Conservation (phyloP, 2,797 vertebrate species). For the Botia almorhae region DNA sequence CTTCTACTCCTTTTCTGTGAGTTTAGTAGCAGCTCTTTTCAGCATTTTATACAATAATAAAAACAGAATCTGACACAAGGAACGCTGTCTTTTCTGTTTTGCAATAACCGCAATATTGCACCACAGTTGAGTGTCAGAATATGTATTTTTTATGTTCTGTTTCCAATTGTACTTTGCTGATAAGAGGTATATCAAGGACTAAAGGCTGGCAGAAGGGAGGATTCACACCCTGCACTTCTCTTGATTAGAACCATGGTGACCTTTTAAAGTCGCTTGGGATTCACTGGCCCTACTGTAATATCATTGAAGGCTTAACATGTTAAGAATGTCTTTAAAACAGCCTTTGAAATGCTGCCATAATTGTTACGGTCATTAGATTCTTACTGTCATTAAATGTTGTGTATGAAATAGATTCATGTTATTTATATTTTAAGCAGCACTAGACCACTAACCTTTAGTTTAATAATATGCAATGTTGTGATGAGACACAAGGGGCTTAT, state of each 20-base stretch:
- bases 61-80: conserved; percentile 2
- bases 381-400: not conserved
- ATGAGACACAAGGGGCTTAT: not conserved
- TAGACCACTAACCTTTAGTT: not conserved
- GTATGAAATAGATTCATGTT: not conserved
- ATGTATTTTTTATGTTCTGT: not conserved
- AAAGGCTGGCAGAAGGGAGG: not conserved
- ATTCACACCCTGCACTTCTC: conserved; percentile 3
- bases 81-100: conserved; percentile 9
- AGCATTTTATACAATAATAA: not conserved
- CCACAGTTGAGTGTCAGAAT: not conserved
- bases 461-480: not conserved
- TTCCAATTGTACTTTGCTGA: conserved; percentile 10
- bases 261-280: not conserved
- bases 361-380: not conserved
- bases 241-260: conserved; percentile 29
- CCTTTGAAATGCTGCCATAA: not conserved
- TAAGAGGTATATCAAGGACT: conserved; percentile 30
- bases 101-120: conserved; percentile 62
- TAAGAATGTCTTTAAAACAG: not conserved
- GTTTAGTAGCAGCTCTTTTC: not conserved
- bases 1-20: not conserved
- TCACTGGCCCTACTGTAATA: not conserved
- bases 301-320: not conserved
- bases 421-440: not conserved